Base-by-base conservation (phyloP, 1,140 invertebrate species). In the Zophobas atratus region DNA sequence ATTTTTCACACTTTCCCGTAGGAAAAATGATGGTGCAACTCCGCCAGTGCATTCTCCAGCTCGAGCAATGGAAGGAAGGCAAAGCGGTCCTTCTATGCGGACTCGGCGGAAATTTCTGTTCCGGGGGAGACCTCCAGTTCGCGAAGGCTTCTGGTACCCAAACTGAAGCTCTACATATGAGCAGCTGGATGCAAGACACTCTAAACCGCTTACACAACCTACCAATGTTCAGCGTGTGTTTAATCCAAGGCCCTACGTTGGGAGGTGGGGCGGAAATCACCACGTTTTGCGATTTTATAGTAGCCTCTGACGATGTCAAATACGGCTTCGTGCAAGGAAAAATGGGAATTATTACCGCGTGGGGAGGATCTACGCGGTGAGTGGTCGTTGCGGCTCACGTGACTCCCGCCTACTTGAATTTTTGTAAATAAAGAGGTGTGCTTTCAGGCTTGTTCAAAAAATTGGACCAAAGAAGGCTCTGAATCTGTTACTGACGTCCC, bases 11-110 rank as follows among this genome's bases (percentile, higher is more conserved):
- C 20, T 46, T 2, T 51, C 71, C 86, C 87, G 38, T 79, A 90
- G 91, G 90, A 38, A 86, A 86, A 76, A 92, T 92, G 91, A 91
- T 92, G 89, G 86, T 88, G 1, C 87, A 92, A 20, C 85, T 92
- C 1, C 80, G 85, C 6, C 85, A 89, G 33, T 83, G 85, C 46
- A 81, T 91, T 0, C 41, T 75, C 6, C 82, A 87, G 43, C 82
- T 92, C 20, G 88, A 90, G 81, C 75, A 82, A 2, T 90, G 89
- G 89, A 76, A 81, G 32, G 78, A 81, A n/a, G 91, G 91, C 3
- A 91, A 90, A 87, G 91, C 88, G 6, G 75, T 92, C 0, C 84
- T 92, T 6, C 20, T 92, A 1, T 83, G 85, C 70, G 89, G 90
- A 0, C 79, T 83, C 20, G 88, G 86, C 1, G 83, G 83, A 6